These are phyloP conservation scores for Aphidius ervi DNA, from an alignment of 1,140 invertebrate species.

Conservation along the genomic window DNA sequence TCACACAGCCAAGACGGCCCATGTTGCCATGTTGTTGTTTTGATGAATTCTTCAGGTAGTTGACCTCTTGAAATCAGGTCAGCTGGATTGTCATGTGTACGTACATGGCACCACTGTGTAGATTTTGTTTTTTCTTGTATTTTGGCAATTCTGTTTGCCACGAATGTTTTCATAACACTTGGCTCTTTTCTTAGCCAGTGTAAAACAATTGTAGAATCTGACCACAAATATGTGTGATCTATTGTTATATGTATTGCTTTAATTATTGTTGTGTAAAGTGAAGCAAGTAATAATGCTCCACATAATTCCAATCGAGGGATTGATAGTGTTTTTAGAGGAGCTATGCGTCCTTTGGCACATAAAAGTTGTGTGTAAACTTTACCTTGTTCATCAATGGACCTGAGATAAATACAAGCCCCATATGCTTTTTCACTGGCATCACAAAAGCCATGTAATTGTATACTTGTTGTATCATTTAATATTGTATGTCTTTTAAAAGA, in stretches of 20 bases:
- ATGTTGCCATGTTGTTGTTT: neutral
- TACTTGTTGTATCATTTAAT: too few relatives aligned
- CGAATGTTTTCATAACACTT: conserved; percentile 11
- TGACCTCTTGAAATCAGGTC: conserved; percentile 16
- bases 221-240: conserved; percentile 1
- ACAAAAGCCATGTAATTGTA: too few relatives aligned
- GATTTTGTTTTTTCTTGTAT: conserved; percentile 6
- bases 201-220: conserved; percentile 17
- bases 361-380: too few relatives aligned
- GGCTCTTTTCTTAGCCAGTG: conserved; percentile 12
- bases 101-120: conserved; percentile 19
- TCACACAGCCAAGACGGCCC: conserved; percentile 11
- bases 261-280: neutral
- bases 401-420: too few relatives aligned
- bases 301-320: neutral
- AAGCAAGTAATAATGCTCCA: conserved; percentile 4
- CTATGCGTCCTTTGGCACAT: too few relatives aligned
- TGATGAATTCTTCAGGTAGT: conserved; percentile 6
- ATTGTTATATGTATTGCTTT: neutral
- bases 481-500: too few relatives aligned
- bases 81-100: conserved; percentile 16
- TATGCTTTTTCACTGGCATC: too few relatives aligned
- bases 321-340: too few relatives aligned
- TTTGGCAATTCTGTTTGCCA: conserved; percentile 16
- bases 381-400: too few relatives aligned